Base-by-base conservation (phyloP, 2,113 vertebrate species). In the Neodontobutis hainanensis region DNA sequence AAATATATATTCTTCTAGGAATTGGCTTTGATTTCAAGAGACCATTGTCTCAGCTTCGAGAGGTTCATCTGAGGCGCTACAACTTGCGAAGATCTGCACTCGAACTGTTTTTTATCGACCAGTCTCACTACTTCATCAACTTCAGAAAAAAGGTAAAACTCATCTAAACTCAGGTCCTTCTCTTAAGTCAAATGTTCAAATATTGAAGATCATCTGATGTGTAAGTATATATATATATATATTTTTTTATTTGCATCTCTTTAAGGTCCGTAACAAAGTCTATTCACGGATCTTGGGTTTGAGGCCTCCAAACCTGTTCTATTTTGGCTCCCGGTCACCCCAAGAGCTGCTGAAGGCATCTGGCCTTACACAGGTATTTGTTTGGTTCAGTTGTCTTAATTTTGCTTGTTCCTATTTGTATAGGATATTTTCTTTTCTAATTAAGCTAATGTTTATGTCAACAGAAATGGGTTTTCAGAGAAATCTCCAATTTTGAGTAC, bases 401-500 rank as follows among this genome's bases (percentile, higher is more conserved):
- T 5, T n/a, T 11, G 40, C 5, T 8, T 51, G 44, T 7, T 2
- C 43, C 16, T 65, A 32, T 32, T 35, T 2, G 12, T 16, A 14
- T 0, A 35, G 19, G 19, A 27, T 3, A 27, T 27, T 27, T 27
- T 42, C 45, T 44, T 53, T 8, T 57, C 7, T 15, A 9, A 56
- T n/a, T 27, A 57, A 49, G 59, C 34, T 36, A 15, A 34, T 81
- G 12, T 49, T 46, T 2, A 40, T 81, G 16, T 77, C 15, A 71
- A 53, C 87, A 99, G 97, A 98, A 96, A 97, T 99, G 97, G 97
- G 94, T 99, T 0, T 94, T 82, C 84, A 91, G 96, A 82, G 96
- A 99, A 82, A 98, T 99, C 77, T 98, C 96, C 84, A 99, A 99
- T 87, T 99, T 99, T 0, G 97, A 99, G 81, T 99, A 99, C 85